phyloP scores from a whole-genome alignment of 2,797 vertebrate genomes.

The Ibycter americanus region DNA sequence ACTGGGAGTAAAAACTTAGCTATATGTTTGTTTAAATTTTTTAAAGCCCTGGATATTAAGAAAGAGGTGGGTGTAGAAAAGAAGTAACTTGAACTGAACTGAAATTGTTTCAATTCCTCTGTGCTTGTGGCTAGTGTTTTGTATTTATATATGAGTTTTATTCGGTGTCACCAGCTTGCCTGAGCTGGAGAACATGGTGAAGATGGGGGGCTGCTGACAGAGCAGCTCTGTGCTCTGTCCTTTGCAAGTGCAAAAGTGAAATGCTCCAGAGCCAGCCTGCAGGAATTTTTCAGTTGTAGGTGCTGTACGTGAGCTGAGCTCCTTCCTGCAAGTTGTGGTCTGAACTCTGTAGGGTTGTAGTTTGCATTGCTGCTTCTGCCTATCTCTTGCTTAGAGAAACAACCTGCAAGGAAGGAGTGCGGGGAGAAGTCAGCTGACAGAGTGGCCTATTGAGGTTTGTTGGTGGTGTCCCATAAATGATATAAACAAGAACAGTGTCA shows the following conservation, averaged over 20 bases:
- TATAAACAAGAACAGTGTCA: neutral
- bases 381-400: neutral
- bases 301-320: neutral
- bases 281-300: neutral
- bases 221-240: neutral
- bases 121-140: neutral
- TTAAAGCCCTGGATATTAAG: neutral
- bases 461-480: neutral
- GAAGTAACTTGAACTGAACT: neutral
- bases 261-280: neutral
- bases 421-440: neutral
- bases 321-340: neutral
- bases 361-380: neutral
- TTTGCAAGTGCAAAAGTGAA: neutral
- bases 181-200: neutral
- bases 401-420: neutral
- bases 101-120: neutral
- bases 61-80: neutral
- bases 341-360: neutral
- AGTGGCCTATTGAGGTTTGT: fast-evolving
- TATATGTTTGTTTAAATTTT: neutral
- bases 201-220: neutral
- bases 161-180: neutral
- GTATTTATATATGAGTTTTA: neutral
- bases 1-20: neutral